These are phyloP conservation scores for Papilio glaucus DNA, from an alignment of 1,140 invertebrate species.

Conservation along the genomic window DNA sequence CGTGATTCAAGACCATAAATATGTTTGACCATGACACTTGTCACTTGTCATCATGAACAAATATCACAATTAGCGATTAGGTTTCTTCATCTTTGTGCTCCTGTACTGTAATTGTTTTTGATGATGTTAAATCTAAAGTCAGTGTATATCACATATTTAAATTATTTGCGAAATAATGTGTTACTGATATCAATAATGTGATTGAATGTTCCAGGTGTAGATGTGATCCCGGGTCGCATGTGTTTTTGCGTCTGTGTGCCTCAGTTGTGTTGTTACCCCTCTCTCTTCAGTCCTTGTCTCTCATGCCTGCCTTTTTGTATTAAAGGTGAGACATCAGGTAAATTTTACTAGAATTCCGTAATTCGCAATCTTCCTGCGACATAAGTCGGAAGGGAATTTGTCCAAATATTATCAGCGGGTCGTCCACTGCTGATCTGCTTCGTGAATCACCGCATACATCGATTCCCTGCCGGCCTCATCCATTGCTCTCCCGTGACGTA, in stretches of 20 bases:
- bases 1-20: no score
- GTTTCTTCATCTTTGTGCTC: background rate
- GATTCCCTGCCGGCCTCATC: no score
- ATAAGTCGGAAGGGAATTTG: no score
- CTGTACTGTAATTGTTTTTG: background rate
- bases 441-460: no score
- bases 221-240: conserved; percentile 42
- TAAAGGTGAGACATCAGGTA: conserved; percentile 46
- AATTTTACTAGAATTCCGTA: background rate
- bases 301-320: conserved; percentile 56
- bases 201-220: background rate
- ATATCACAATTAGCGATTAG: background rate
- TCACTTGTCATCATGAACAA: background rate
- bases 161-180: background rate
- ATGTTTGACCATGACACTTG: background rate
- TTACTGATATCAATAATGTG: background rate
- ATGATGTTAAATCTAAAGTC: background rate
- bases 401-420: no score
- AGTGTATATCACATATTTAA: background rate
- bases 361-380: background rate
- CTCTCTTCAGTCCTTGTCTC: conserved; percentile 51
- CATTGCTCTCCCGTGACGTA: no score
- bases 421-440: no score
- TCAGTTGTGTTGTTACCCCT: conserved; percentile 53
- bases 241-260: conserved; percentile 60